Base-by-base conservation (phyloP, 2,797 vertebrate genomes). In the Silurus aristotelis region DNA sequence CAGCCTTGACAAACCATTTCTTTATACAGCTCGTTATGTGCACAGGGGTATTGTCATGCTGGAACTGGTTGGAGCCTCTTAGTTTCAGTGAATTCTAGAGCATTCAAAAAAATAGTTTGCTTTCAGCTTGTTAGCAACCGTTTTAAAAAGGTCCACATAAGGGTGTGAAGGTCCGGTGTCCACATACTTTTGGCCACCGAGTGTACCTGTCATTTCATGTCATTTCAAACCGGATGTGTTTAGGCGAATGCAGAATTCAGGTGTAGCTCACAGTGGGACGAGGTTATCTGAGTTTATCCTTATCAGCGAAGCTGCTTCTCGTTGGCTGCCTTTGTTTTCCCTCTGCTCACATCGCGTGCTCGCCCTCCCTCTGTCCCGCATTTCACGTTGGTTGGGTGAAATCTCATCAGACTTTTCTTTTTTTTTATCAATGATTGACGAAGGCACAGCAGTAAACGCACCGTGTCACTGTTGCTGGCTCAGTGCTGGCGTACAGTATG, bases 371-470 rank as follows among this genome's bases (percentile, higher is more conserved):
- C 71, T 76, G 55, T 90, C 88, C 58, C 31, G 87, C 89, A 52
- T 27, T 67, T 75, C 85, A n/a, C 6, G 25, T 75, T 80, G 87
- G 81, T 89, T 89, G 86, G 84, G 10, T 81, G 60, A 87, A 87
- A 87, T 89, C 77, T 84, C 66, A 63, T 63, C 83, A 68, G 88
- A 58, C 84, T 72, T 77, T 82, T 82, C 60, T 90, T 87, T 75
- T 91, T 87, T 61, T 75, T 89, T 84, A 86, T 94, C 91, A 95
- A 91, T 95, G 91, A 95, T 94, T 95, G 89, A 95, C 87, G 79
- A 90, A 87, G 89, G 86, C 61, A 76, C 88, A 90, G 89, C 72
- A 84, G 27, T 67, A 87, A 91, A 87, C 38, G 25, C 92, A 94
- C 94, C 92, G 89, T 94, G 94, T 96, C 95, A 96, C 84, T 1